These are phyloP conservation scores for Panopea generosa DNA, from an alignment of 2,888 invertebrate genomes.

Conservation along the genomic window DNA sequence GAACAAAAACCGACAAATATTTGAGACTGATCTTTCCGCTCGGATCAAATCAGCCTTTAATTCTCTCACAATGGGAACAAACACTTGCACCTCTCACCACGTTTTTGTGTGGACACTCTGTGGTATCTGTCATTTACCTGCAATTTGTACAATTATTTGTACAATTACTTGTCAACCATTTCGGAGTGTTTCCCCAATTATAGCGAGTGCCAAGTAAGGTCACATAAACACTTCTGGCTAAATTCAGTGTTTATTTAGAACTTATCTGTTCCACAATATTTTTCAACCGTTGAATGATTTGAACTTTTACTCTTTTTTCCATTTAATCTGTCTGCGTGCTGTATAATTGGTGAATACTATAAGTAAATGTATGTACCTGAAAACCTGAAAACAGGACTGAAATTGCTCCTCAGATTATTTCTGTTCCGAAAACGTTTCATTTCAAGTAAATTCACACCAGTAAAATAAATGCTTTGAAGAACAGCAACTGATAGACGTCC, in stretches of 20 bases:
- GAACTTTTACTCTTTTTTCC: too few species aligned
- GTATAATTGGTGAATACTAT: too few species aligned
- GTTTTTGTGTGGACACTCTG: background rate
- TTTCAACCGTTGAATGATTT: too few species aligned
- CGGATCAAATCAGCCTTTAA: slow-evolving; percentile 24
- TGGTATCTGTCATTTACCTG: too few species aligned
- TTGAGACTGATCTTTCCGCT: slow-evolving; percentile 33
- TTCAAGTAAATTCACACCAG: too few species aligned
- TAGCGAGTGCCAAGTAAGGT: background rate
- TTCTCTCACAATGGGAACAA: slow-evolving; percentile 7
- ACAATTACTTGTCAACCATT: slow-evolving; percentile 1
- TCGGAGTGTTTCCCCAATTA: slow-evolving; percentile 3
- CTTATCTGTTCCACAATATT: background rate
- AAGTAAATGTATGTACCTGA: too few species aligned
- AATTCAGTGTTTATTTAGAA: background rate
- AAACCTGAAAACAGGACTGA: too few species aligned
- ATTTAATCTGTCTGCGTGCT: too few species aligned
- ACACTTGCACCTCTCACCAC: slow-evolving; percentile 1
- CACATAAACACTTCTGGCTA: background rate
- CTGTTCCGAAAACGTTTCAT: too few species aligned
- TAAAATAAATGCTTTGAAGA: too few species aligned
- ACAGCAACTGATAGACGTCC: too few species aligned
- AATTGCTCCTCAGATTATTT: too few species aligned
- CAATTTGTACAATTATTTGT: slow-evolving; percentile 19
- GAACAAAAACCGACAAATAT: slow-evolving; percentile 42